Evolutionary conservation across 2,797 vertebrate genomes (phyloP).

Genomic region (Crenichthys baileyi): DNA sequence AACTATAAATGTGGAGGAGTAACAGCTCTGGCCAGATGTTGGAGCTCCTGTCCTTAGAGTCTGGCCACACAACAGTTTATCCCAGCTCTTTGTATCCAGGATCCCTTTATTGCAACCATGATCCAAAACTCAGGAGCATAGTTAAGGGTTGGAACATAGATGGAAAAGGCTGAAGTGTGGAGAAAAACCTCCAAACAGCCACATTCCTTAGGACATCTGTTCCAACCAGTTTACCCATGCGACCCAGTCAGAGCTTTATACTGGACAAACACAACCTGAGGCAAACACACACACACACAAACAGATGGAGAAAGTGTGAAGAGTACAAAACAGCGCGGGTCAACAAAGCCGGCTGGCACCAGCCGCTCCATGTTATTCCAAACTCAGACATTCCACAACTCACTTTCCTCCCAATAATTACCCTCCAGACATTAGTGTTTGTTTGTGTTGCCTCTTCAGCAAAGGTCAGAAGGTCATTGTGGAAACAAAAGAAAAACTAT

Average conservation of each 20-base stretch:
- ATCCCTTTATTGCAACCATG: too few relatives aligned
- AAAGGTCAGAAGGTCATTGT: slow-evolving; percentile 27
- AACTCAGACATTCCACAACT: slow-evolving; percentile 62
- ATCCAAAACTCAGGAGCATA: too few relatives aligned
- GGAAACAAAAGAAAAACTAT: slow-evolving; percentile 29
- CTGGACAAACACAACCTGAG: slow-evolving; percentile 51
- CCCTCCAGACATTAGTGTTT: slow-evolving; percentile 20
- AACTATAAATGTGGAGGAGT: too few relatives aligned
- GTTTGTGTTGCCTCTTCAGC: slow-evolving; percentile 25
- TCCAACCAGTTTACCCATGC: slow-evolving; percentile 38
- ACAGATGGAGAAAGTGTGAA: slow-evolving; percentile 33
- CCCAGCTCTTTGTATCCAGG: too few relatives aligned
- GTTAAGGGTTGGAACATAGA: too few relatives aligned
- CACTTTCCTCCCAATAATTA: slow-evolving; percentile 39
- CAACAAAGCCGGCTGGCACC: slow-evolving; percentile 35
- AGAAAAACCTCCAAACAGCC: background rate
- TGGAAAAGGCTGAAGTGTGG: too few relatives aligned
- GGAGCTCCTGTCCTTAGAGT: too few relatives aligned
- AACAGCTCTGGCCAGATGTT: too few relatives aligned
- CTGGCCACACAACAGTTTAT: too few relatives aligned
- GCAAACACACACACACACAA: slow-evolving; percentile 26
- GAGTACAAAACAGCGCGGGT: slow-evolving; percentile 29
- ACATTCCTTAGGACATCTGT: slow-evolving; percentile 53
- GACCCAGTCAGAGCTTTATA: slow-evolving; percentile 38
- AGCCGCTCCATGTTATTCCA: slow-evolving; percentile 49